Evolutionary conservation across 2,113 vertebrate species (phyloP).

Genomic region (Pseudolaguvia tuberculata): DNA sequence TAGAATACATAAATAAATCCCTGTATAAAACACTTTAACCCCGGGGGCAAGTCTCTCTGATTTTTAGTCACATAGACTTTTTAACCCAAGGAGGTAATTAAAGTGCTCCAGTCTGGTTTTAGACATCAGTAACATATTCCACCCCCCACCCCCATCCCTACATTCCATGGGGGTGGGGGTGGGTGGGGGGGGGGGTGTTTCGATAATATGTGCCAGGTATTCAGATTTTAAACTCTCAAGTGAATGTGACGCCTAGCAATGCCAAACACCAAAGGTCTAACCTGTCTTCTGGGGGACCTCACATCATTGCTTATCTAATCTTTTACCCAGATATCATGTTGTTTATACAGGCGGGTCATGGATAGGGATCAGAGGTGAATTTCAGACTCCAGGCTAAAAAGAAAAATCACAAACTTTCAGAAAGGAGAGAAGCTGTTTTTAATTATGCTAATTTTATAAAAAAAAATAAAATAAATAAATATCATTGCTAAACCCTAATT

Average conservation of each 20-base stretch:
- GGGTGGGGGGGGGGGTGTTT: too few species aligned
- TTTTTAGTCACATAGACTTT: neutral
- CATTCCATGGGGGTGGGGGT: too few species aligned
- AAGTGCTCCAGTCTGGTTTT: neutral
- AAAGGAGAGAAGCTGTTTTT: too few species aligned
- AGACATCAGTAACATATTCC: neutral
- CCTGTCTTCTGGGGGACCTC: slow-evolving; percentile 38
- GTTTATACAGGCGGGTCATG: neutral
- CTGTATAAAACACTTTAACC: neutral
- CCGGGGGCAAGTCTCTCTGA: neutral
- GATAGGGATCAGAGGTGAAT: neutral
- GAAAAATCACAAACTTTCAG: too few species aligned
- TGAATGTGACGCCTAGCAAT: neutral
- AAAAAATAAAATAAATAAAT: too few species aligned
- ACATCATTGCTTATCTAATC: too few species aligned
- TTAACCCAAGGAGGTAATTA: neutral
- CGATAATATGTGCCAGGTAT: too few species aligned
- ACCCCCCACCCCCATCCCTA: too few species aligned
- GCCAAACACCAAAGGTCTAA: slow-evolving; percentile 46
- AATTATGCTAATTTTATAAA: neutral
- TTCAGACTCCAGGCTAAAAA: neutral
- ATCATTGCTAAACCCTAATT: neutral
- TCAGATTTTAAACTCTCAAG: too few species aligned
- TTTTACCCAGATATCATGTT: too few species aligned
- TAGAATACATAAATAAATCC: neutral